Evolutionary conservation across 2,888 invertebrate species (phyloP).

Genomic region (Helicoverpa assulta): DNA sequence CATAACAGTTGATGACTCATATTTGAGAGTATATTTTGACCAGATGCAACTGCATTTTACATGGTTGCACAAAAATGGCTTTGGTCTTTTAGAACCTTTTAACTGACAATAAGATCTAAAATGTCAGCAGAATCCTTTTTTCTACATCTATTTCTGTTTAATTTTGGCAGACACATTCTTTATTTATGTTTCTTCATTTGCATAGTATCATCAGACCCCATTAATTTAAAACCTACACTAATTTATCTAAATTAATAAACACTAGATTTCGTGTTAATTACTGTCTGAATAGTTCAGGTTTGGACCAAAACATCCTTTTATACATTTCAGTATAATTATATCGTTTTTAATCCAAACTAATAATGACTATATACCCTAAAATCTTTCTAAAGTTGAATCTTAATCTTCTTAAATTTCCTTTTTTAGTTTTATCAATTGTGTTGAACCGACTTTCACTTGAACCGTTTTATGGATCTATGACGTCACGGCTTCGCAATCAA

Average conservation of each 20-base stretch:
- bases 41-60: too few species aligned
- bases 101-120: too few species aligned
- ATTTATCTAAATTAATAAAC: neutral
- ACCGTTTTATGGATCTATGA: conserved; percentile 30
- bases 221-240: neutral
- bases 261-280: conserved; percentile 15
- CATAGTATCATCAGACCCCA: neutral
- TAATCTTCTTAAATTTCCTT: conserved; percentile 10
- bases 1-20: neutral
- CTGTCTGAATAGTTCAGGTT: conserved; percentile 27
- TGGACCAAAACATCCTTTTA: conserved; percentile 4
- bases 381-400: neutral
- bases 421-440: conserved; percentile 37
- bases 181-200: neutral
- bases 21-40: neutral
- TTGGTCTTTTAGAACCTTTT: too few species aligned
- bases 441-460: conserved; percentile 47
- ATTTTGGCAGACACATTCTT: neutral
- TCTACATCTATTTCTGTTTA: neutral
- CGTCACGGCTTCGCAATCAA: conserved; percentile 36
- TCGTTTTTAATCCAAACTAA: conserved; percentile 10
- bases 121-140: too few species aligned
- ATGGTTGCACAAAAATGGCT: too few species aligned
- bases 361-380: conserved; percentile 18
- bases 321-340: conserved; percentile 1